phyloP scores from a whole-genome alignment of 2,797 vertebrate species.

The Ctenopoma multispine region DNA sequence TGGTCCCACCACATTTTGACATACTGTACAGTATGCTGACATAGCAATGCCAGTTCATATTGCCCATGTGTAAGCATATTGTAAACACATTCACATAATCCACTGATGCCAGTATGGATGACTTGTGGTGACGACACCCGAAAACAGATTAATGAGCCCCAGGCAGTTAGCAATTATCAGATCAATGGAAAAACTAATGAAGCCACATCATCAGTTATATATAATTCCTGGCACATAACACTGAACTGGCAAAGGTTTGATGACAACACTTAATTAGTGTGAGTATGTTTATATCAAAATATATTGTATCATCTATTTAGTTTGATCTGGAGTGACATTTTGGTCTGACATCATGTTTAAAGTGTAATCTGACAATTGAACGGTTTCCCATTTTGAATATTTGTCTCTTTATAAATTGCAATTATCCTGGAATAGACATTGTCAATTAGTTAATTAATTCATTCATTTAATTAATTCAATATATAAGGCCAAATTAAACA shows the following conservation, averaged over 20 bases:
- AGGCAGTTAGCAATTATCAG: slow-evolving; percentile 54
- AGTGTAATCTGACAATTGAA: background rate
- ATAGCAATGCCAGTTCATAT: slow-evolving; percentile 13
- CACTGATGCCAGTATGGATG: slow-evolving; percentile 41
- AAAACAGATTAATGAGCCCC: slow-evolving; percentile 39
- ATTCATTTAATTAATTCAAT: no score
- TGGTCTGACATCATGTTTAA: background rate
- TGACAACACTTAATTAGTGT: background rate
- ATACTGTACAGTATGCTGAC: slow-evolving; percentile 46
- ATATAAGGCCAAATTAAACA: no score
- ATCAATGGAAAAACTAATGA: slow-evolving; percentile 49
- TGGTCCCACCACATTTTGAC: slow-evolving; percentile 41
- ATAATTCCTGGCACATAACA: slow-evolving; percentile 21
- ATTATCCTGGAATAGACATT: background rate
- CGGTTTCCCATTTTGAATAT: background rate
- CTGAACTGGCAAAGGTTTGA: slow-evolving; percentile 17
- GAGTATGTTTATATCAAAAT: background rate
- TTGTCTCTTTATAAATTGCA: background rate
- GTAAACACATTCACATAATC: slow-evolving; percentile 19
- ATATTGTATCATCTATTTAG: background rate
- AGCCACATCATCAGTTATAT: slow-evolving; percentile 50
- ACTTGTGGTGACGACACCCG: slow-evolving; percentile 21
- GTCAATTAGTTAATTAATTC: no score
- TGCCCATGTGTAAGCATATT: background rate
- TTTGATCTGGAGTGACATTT: background rate